Evolutionary conservation across 2,113 vertebrate genomes (phyloP).

Genomic region (Gobiocypris rarus): DNA sequence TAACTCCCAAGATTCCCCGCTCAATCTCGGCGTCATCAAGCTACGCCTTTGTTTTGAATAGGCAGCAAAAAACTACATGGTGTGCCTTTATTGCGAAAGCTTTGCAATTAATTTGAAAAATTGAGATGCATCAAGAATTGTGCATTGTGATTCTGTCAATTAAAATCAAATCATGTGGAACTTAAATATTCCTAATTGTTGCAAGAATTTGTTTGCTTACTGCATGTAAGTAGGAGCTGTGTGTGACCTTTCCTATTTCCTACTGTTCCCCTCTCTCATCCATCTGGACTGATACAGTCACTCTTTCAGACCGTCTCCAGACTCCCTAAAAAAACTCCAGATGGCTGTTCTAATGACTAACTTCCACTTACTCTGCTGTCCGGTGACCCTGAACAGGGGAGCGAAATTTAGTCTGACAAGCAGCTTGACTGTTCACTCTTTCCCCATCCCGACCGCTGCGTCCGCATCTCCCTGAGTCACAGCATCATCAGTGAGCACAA

Average conservation of each 20-base stretch:
- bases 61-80: no score
- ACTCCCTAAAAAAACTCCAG: slow-evolving; percentile 3
- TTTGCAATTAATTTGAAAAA: no score
- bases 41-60: no score
- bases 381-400: slow-evolving; percentile 7
- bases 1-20: no score
- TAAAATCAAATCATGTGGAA: neutral
- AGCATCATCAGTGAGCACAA: neutral
- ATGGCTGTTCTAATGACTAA: slow-evolving; percentile 37
- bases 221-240: neutral
- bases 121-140: neutral
- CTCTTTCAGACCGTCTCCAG: neutral
- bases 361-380: neutral
- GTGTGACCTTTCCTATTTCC: neutral
- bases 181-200: neutral
- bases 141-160: neutral
- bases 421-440: slow-evolving; percentile 26
- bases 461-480: slow-evolving; percentile 2
- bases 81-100: no score
- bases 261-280: neutral
- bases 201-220: neutral
- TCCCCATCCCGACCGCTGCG: neutral
- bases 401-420: slow-evolving; percentile 6
- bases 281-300: neutral
- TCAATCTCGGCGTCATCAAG: no score